These are phyloP conservation scores for Aplysia californica DNA, from an alignment of 1,140 invertebrate genomes.

Conservation along the genomic window DNA sequence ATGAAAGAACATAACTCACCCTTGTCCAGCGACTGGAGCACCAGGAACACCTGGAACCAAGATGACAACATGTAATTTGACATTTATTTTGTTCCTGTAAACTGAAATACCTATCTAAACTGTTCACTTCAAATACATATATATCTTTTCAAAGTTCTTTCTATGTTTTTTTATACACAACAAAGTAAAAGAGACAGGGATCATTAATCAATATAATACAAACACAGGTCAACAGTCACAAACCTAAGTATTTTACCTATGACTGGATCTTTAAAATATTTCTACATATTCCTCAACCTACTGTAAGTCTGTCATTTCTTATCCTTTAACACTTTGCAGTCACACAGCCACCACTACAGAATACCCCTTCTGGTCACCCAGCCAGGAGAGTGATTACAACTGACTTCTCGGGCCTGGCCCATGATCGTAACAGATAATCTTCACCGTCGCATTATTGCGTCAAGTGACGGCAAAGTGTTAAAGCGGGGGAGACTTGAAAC, in stretches of 20 bases:
- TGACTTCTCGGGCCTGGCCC: too few relatives aligned
- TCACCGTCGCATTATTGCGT: too few relatives aligned
- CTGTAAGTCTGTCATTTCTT: too few relatives aligned
- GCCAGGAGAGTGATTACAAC: too few relatives aligned
- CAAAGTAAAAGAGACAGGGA: not conserved
- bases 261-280: too few relatives aligned
- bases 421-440: too few relatives aligned
- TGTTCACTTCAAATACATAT: not conserved
- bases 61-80: not conserved
- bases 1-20: constrained; percentile 1
- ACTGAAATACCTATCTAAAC: not conserved
- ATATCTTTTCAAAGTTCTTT: not conserved
- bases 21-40: not conserved
- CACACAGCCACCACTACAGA: too few relatives aligned
- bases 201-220: not conserved
- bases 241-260: not conserved
- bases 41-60: not conserved
- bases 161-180: not conserved
- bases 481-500: too few relatives aligned
- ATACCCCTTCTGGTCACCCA: too few relatives aligned
- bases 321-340: too few relatives aligned
- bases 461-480: too few relatives aligned
- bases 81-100: not conserved
- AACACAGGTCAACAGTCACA: not conserved
- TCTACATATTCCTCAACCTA: too few relatives aligned